A percentile compares a stretch with the other conserved stretches of the same genome.
Evolutionary conservation across 2,888 invertebrate genomes (phyloP).

Genomic region (Torymus tubicola): DNA sequence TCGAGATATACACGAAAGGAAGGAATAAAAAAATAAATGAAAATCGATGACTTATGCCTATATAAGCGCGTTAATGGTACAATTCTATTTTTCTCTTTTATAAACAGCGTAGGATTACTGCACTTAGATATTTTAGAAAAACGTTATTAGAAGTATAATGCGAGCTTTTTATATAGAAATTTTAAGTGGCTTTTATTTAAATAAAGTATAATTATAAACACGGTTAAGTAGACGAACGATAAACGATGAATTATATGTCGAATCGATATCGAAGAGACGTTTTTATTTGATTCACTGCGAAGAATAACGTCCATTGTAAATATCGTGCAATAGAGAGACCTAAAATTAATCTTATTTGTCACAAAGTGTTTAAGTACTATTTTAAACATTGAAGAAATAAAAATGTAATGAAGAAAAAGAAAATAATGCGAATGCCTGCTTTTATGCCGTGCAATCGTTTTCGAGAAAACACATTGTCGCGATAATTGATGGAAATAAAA

Average conservation of each 20-base stretch:
- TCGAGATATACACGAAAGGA: conserved; percentile 38
- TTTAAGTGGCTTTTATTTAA: conserved; percentile 67
- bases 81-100: conserved; percentile 65
- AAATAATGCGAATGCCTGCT: conserved; percentile 58
- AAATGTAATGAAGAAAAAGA: conserved; percentile 21
- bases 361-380: conserved; percentile 63
- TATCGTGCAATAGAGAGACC: conserved; percentile 73
- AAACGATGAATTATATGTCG: conserved; percentile 56
- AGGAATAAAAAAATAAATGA: conserved; percentile 42
- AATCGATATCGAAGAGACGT: conserved; percentile 60
- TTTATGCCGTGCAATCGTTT: conserved; percentile 63
- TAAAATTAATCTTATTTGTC: conserved; percentile 71
- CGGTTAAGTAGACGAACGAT: conserved; percentile 60
- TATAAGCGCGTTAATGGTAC: conserved; percentile 60
- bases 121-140: conserved; percentile 65
- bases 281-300: conserved; percentile 64
- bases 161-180: conserved; percentile 67
- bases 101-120: conserved; percentile 62
- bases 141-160: conserved; percentile 61
- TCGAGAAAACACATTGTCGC: conserved; percentile 57
- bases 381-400: conserved; percentile 58
- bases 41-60: conserved; percentile 56
- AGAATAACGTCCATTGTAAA: conserved; percentile 73
- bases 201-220: conserved; percentile 58
- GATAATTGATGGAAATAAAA: conserved; percentile 43